A percentile compares a stretch with the other conserved stretches of the same genome.
Conservation (phyloP, 2,797 vertebrate species). For the Hipposideros larvatus region DNA sequence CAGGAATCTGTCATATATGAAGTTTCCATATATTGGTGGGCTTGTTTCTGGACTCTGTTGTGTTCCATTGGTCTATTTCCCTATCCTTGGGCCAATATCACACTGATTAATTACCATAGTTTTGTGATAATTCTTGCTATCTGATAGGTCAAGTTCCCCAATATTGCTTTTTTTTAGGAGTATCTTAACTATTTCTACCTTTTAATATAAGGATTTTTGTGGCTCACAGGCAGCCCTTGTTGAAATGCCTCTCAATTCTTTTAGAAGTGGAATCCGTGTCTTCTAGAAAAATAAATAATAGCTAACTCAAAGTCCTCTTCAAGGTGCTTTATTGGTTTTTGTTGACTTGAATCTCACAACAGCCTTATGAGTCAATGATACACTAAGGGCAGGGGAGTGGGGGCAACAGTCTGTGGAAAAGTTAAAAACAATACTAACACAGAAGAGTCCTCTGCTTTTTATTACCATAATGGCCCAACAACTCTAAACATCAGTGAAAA, state of each 20-base stretch:
- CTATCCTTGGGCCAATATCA: background rate
- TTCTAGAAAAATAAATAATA: background rate
- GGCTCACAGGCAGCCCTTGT: background rate
- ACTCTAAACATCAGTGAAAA: background rate
- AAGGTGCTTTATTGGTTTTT: background rate
- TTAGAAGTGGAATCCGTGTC: background rate
- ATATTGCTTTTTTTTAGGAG: background rate
- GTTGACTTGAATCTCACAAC: background rate
- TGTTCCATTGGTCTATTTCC: background rate
- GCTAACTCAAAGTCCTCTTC: background rate
- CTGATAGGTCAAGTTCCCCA: background rate
- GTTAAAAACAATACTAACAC: background rate
- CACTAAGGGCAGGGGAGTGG: background rate
- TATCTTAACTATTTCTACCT: background rate
- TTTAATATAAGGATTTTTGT: slow-evolving; percentile 31
- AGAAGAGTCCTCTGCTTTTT: background rate
- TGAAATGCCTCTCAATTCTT: slow-evolving; percentile 35
- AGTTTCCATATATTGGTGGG: background rate
- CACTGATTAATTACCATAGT: background rate
- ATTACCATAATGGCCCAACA: background rate
- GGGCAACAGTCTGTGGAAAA: background rate
- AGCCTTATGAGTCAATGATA: background rate
- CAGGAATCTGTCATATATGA: background rate
- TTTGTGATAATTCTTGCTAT: background rate
- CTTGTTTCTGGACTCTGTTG: background rate